Percentiles rank a stretch among this genome's conserved stretches.
phyloP scores from a whole-genome alignment of 2,888 invertebrate genomes.

The Phymatocera aterrima region DNA sequence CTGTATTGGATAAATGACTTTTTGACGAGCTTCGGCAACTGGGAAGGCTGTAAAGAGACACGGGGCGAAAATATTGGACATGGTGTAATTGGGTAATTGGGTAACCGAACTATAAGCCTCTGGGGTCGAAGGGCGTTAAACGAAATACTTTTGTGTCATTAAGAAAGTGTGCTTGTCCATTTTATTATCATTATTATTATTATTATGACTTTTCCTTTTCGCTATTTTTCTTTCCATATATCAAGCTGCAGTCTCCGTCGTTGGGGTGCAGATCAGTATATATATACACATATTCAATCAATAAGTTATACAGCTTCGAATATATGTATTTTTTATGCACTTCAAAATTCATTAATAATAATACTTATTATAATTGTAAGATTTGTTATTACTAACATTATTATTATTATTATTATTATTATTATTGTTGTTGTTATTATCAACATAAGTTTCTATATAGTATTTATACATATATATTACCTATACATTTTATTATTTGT shows the following conservation, averaged over 20 bases:
- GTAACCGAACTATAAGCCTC: conserved; percentile 1
- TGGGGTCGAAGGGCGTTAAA: not conserved
- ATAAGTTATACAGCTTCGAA: conserved; percentile 17
- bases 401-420: conserved; percentile 20
- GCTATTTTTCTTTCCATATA: conserved; percentile 11
- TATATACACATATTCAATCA: not conserved
- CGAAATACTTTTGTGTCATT: conserved; percentile 38
- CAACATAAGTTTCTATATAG: conserved; percentile 28
- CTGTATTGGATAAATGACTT: conserved; percentile 40
- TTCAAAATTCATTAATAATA: not conserved
- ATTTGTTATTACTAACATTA: conserved; percentile 41
- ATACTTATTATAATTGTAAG: conserved; percentile 45
- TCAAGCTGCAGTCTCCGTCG: conserved; percentile 24
- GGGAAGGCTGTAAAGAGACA: conserved; percentile 18
- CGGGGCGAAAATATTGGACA: conserved; percentile 37
- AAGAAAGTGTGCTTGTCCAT: conserved; percentile 42
- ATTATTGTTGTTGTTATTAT: not conserved
- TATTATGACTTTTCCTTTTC: conserved; percentile 45
- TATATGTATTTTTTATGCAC: not conserved
- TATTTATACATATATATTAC: conserved; percentile 29
- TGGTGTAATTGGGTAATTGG: conserved; percentile 35
- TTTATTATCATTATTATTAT: conserved; percentile 38
- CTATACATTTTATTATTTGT: not conserved
- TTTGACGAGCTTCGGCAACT: conserved; percentile 41
- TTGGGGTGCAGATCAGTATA: not conserved